A percentile compares a stretch with the other conserved stretches of the same genome.
Evolutionary conservation across 2,113 vertebrate species (phyloP).

Genomic region (Menura novaehollandiae): DNA sequence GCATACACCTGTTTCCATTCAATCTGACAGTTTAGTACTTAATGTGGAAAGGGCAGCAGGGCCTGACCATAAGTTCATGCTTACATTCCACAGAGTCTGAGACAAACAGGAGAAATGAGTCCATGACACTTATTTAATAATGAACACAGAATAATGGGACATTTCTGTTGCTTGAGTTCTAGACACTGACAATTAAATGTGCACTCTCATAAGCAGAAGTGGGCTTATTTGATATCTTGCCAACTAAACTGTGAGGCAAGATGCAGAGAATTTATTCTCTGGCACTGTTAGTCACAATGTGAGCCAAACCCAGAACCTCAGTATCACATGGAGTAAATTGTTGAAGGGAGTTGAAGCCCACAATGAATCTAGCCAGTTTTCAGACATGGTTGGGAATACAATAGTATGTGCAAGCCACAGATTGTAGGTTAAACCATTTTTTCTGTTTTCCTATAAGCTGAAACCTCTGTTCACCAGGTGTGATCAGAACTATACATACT

Average conservation of each 20-base stretch:
- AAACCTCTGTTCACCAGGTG: not conserved
- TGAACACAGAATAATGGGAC: not conserved
- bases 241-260: not conserved
- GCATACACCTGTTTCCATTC: conserved; percentile 61
- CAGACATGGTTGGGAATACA: not conserved
- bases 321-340: not conserved
- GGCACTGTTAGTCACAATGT: not conserved
- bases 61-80: conserved; percentile 15
- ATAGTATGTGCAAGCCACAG: not conserved
- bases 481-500: not conserved
- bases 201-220: not conserved
- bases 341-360: not conserved
- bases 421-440: not conserved
- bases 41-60: conserved; percentile 56
- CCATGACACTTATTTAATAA: conserved; percentile 7
- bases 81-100: conserved; percentile 38
- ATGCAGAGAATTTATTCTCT: not conserved
- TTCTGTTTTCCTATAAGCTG: not conserved
- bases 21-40: conserved; percentile 44
- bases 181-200: not conserved
- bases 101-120: not conserved
- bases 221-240: not conserved
- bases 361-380: not conserved
- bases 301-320: not conserved
- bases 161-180: not conserved